These are phyloP conservation scores for Julus scandinavius DNA, from an alignment of 2,888 invertebrate genomes.

Conservation along the genomic window DNA sequence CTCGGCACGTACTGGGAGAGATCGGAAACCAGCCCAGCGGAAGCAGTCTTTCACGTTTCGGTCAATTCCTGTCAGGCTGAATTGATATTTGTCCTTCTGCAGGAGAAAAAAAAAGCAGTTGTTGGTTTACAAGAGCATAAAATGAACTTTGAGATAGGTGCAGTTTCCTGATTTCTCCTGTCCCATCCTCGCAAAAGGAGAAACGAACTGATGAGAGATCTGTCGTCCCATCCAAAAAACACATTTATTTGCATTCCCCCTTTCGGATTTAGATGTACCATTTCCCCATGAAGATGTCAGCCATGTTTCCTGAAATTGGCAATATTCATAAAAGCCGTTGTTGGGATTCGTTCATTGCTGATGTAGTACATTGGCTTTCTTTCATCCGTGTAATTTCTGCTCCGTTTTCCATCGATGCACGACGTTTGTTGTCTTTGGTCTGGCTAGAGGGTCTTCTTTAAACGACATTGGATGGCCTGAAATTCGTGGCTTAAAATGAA, in stretches of 20 bases:
- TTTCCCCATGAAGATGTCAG: not conserved
- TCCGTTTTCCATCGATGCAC: too few species aligned
- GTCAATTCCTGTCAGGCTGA: not conserved
- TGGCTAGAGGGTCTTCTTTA: too few species aligned
- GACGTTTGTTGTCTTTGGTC: too few species aligned
- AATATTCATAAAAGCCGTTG: not conserved
- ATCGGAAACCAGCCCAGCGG: constrained; percentile 17
- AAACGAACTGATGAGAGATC: not conserved
- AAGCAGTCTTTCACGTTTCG: constrained; percentile 29
- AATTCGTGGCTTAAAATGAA: too few species aligned
- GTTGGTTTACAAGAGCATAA: constrained; percentile 14
- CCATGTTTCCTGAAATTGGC: not conserved
- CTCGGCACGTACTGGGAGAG: not conserved
- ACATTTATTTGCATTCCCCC: not conserved
- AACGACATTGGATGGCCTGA: too few species aligned
- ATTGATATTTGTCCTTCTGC: constrained; percentile 30
- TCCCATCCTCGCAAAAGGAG: not conserved
- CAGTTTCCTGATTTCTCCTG: not conserved
- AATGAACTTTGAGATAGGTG: not conserved
- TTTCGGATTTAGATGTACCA: not conserved
- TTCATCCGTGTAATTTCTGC: too few species aligned
- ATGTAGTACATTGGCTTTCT: too few species aligned
- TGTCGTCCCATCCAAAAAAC: not conserved
- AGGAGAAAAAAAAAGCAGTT: not conserved
- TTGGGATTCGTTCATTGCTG: not conserved